Conservation (phyloP, 2,797 vertebrate species). For the Vireo griseus region DNA sequence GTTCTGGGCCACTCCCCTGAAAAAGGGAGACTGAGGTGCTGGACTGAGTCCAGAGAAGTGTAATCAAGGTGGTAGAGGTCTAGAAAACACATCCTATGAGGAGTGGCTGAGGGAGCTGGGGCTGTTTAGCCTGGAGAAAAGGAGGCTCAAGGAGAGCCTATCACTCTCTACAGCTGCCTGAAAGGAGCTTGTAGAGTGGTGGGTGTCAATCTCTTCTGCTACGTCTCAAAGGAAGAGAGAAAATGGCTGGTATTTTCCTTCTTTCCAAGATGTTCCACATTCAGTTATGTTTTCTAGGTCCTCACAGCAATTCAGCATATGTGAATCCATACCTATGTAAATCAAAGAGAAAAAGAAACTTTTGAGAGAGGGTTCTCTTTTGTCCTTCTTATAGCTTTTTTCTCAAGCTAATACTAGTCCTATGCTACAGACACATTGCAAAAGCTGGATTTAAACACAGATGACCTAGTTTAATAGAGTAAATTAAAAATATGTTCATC, state of each 20-base stretch:
- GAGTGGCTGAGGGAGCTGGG: not conserved
- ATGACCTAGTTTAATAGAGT: not conserved
- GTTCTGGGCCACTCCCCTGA: not conserved
- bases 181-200: not conserved
- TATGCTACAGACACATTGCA: not conserved
- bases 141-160: accelerated
- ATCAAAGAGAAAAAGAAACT: not conserved
- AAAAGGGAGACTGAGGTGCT: not conserved
- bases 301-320: not conserved
- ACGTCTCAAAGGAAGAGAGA: not conserved
- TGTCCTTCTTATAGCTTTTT: not conserved
- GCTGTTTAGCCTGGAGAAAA: not conserved
- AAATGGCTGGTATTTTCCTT: not conserved
- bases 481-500: not conserved
- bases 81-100: accelerated
- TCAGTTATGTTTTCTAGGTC: not conserved
- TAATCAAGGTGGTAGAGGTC: not conserved
- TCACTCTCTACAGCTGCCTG: too few relatives aligned
- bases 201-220: not conserved
- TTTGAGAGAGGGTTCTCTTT: not conserved
- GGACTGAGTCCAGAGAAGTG: not conserved
- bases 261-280: not conserved
- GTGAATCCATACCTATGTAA: not conserved
- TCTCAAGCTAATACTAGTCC: not conserved
- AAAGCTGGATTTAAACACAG: not conserved